A percentile compares a stretch with the other conserved stretches of the same genome.
Evolutionary conservation across 2,888 invertebrate species (phyloP).

Genomic region (Xylota sylvarum): DNA sequence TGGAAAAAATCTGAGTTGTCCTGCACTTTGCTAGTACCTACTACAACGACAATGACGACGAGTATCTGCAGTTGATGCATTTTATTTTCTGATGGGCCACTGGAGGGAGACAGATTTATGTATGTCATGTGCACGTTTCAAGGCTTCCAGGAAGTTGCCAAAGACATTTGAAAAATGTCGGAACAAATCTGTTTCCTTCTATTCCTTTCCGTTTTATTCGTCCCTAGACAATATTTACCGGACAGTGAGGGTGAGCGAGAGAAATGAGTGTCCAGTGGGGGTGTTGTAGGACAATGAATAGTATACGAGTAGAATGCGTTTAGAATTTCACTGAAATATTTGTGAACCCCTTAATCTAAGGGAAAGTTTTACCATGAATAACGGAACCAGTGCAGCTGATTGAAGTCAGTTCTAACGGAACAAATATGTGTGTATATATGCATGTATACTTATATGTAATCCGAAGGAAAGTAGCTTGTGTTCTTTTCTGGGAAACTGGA

Average conservation of each 20-base stretch:
- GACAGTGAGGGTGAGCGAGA: background rate
- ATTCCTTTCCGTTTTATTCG: background rate
- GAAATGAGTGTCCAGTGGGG: background rate
- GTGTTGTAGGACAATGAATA: background rate
- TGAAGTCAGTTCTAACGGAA: background rate
- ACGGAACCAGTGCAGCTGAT: background rate
- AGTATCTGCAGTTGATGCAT: conserved; percentile 46
- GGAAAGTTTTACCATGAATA: conserved; percentile 5
- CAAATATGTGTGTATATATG: background rate
- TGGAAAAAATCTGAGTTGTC: conserved; percentile 41
- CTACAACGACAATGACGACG: background rate
- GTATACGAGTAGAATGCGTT: conserved; percentile 19
- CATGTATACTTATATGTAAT: background rate
- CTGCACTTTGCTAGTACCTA: conserved; percentile 23
- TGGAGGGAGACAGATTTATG: conserved; percentile 29
- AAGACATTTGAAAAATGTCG: conserved; percentile 41
- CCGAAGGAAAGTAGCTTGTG: background rate
- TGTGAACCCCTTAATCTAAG: background rate
- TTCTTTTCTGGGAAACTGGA: background rate
- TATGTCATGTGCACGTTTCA: conserved; percentile 59
- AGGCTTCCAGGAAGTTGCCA: conserved; percentile 56
- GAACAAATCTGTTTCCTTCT: conserved; percentile 18
- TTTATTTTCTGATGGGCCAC: conserved; percentile 34
- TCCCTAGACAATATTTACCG: background rate
- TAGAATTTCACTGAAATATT: conserved; percentile 5